These are phyloP conservation scores for Myotis daubentonii DNA, from an alignment of 2,797 vertebrate species.

Conservation along the genomic window DNA sequence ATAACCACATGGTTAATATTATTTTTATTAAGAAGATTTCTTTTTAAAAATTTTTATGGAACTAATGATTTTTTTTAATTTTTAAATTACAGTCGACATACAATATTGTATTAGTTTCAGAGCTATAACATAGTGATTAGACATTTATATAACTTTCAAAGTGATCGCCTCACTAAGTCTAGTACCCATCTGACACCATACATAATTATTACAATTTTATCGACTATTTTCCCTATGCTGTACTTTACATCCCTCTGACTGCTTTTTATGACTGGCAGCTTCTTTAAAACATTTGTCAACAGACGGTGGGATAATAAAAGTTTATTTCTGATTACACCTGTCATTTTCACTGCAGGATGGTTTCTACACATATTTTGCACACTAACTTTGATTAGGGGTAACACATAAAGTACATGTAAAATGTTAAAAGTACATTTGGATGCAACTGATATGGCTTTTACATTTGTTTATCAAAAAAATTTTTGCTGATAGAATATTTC, in stretches of 20 bases:
- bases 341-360: background rate
- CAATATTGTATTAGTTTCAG: background rate
- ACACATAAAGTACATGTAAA: background rate
- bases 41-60: background rate
- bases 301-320: background rate
- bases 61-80: background rate
- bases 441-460: background rate
- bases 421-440: background rate
- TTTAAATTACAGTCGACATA: background rate
- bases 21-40: background rate
- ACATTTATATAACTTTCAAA: background rate
- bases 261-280: background rate
- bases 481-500: background rate
- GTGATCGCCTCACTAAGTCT: background rate
- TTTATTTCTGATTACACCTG: background rate
- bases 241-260: background rate
- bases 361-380: constrained; percentile 15
- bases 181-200: background rate
- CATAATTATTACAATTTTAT: background rate
- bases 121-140: background rate
- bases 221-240: background rate
- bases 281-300: constrained; percentile 43
- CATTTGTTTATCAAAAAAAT: background rate
- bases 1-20: background rate
- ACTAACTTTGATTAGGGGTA: background rate